Evolutionary conservation across 2,797 vertebrate genomes (phyloP), one percentile per base, ranked within the genome.

Genomic region (Scleropages formosus): DNA sequence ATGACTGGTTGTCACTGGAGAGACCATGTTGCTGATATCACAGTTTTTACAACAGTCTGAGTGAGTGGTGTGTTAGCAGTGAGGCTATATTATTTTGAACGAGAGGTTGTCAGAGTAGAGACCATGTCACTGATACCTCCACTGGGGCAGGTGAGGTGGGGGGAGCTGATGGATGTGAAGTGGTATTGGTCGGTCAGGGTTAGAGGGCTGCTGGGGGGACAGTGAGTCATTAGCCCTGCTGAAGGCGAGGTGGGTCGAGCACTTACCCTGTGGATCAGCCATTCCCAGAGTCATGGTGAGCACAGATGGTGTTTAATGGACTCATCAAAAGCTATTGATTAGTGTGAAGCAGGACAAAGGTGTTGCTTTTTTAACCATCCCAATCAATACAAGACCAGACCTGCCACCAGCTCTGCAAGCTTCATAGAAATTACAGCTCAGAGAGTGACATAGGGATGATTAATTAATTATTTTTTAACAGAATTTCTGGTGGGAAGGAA

Each of bases 301-400:
- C 51, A 63, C 49, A 60, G 70, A 61, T 46, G 58, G 53, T 51
- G 39, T 78, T 72, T 73, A 76, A 79, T 79, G 64, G 70, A 73
- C 58, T 76, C 71, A 72, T 79, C 78, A 77, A 73, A 63, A 74
- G 64, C 64, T 70, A 59, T 73, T 76, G 75, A 70, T 79, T 70
- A 65, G 63, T 73, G 63, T 53, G 63, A 73, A 49, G 59, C 58
- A 4, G 65, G 75, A 62, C 46, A 51, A 49, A 69, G 49, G 78
- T 73, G 77, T 69, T 64, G 59, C 72, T 74, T 69, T 62, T 73
- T 69, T 74, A 78, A 78, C 59, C 72, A 70, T 65, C 70, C 59
- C 72, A 44, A 74, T 74, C 77, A 70, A 74, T 70, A 63, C 26
- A n/a, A 56, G 58, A 74, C 44, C 58, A 44, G 47, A 18, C 72